Evolutionary conservation across 64 coral and sea anemone genomes (phyloP), one percentile per base, ranked within the genome.

Genomic region (Pocillopora damicornis): DNA sequence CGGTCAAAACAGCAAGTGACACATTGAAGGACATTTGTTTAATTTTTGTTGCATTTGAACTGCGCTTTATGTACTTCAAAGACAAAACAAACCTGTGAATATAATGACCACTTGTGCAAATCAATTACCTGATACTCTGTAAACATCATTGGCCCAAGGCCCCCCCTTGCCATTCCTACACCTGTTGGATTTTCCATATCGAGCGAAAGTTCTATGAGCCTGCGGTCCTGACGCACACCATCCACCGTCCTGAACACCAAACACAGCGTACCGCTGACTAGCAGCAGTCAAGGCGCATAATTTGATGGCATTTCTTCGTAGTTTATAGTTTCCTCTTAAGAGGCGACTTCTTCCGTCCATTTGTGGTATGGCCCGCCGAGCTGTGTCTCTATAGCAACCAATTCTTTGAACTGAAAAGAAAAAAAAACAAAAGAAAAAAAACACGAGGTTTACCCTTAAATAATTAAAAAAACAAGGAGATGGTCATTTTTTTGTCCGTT

Each of bases 191-290:
- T 36, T 73, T 59, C 89, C 89, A 38, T 91, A 91, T 45, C 72
- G 77, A 16, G 83, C 84, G 56, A 73, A 91, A 1, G 93, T 95
- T 35, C 61, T 56, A 2, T 95, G 79, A 35, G 93, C 90, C 17
- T 63, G 83, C 4, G 86, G 75, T 5, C 93, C 93, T 34, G 89
- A 91, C 71, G 89, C 91, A 73, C 89, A 95, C 37, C 91, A 90
- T 1, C 90, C 80, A 15, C 87, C 90, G 79, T 91, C 82, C 37
- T 95, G 93, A 69, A 95, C 51, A 30, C 89, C 87, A 23, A 95
- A 88, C 16, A 78, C 82, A 1, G 17, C 63, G 79, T 92, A 95
- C 9, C 91, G 42, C 15, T 64, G 74, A 45, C 75, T 88, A 15
- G 77, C 9, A 9, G 90, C 65, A 34, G n/a, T 57, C 37, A 69